Conservation (phyloP, 2,888 invertebrate genomes). For the Labia minor region DNA sequence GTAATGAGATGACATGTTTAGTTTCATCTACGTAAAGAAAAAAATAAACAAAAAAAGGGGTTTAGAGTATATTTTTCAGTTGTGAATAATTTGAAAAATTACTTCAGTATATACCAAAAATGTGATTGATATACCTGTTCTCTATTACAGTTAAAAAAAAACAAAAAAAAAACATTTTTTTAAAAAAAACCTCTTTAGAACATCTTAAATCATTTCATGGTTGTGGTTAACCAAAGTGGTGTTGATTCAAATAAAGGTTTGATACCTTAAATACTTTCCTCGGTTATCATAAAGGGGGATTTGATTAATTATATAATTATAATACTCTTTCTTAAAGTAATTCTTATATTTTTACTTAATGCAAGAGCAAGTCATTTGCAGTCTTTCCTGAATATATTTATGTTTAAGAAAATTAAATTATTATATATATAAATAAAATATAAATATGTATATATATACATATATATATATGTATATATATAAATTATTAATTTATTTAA, state of each 20-base stretch:
- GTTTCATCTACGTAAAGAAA: conserved; percentile 25
- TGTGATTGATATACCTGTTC: conserved; percentile 28
- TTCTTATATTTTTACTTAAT: conserved; percentile 26
- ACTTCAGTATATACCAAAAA: conserved; percentile 29
- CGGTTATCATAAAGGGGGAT: conserved; percentile 27
- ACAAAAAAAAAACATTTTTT: too few relatives aligned
- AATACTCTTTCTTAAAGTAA: conserved; percentile 28
- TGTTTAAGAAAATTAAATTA: too few relatives aligned
- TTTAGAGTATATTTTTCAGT: conserved; percentile 28
- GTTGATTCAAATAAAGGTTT: conserved; percentile 26
- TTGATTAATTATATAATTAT: conserved; percentile 28
- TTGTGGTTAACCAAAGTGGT: conserved; percentile 27
- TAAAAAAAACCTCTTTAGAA: conserved; percentile 29
- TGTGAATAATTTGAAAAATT: conserved; percentile 29
- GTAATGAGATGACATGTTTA: conserved; percentile 25
- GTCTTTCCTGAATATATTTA: too few relatives aligned
- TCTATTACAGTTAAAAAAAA: conserved; percentile 28
- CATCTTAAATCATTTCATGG: conserved; percentile 27
- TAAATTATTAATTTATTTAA: not conserved
- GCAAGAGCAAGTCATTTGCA: conserved; percentile 28
- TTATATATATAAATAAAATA: not conserved
- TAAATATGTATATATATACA: too few relatives aligned
- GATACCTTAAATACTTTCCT: conserved; percentile 28
- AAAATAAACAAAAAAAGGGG: too few relatives aligned
- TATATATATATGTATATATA: not conserved